Percentiles rank a stretch among this genome's conserved stretches.
Evolutionary conservation across 1,140 invertebrate species (phyloP).

Genomic region (Drosophila baimaii): DNA sequence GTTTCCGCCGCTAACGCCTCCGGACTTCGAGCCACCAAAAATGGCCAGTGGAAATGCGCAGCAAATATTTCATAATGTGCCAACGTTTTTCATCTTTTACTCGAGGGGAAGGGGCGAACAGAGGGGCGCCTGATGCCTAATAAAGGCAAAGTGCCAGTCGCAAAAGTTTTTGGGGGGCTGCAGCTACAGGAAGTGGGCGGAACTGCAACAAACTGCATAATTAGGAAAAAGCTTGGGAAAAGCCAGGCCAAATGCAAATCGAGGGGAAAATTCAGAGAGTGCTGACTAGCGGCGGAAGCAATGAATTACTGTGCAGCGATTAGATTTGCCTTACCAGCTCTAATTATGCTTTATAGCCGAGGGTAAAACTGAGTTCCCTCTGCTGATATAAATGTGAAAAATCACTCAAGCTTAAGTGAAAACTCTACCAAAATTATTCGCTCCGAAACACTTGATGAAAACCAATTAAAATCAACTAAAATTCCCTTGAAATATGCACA

Average conservation of each 20-base stretch:
- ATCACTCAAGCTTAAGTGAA: neutral
- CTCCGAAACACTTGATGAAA: neutral
- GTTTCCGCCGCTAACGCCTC: slow-evolving; percentile 46
- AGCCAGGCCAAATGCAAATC: slow-evolving; percentile 61
- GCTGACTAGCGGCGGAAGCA: slow-evolving; percentile 14
- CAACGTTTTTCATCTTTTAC: slow-evolving; percentile 37
- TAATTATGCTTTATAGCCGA: neutral
- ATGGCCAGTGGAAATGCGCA: slow-evolving; percentile 29
- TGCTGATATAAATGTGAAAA: neutral
- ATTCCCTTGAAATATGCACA: slow-evolving; percentile 9
- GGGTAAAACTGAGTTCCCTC: neutral
- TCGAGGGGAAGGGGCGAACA: neutral
- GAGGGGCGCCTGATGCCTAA: slow-evolving; percentile 23
- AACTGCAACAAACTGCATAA: slow-evolving; percentile 53
- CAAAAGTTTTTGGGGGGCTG: slow-evolving; percentile 39
- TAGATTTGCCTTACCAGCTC: slow-evolving; percentile 3
- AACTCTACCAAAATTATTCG: neutral
- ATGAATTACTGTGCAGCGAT: slow-evolving; percentile 37
- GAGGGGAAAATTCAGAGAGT: slow-evolving; percentile 5
- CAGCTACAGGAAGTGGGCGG: slow-evolving; percentile 4
- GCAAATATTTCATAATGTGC: slow-evolving; percentile 57
- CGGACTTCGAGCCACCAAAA: slow-evolving; percentile 18
- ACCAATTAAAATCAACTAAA: slow-evolving; percentile 3
- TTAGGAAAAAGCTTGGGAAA: slow-evolving; percentile 49
- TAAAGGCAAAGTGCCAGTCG: slow-evolving; percentile 52